Conservation (phyloP, 1,140 invertebrate species). For the Neodiprion virginianus region DNA sequence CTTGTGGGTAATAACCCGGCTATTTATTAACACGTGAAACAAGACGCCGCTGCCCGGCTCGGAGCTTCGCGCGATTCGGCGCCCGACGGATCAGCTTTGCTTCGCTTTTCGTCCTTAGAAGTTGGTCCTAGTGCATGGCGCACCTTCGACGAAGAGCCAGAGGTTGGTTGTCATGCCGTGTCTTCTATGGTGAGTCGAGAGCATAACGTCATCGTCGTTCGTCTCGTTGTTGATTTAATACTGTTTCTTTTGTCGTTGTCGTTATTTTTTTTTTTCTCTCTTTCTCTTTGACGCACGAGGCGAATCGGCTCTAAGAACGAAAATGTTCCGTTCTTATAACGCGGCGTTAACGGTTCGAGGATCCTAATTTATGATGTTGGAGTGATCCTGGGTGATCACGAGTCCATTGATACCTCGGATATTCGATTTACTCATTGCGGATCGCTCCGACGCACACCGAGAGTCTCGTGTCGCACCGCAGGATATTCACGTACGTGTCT, state of each 20-base stretch:
- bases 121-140: too few species aligned
- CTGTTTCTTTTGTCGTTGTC: background rate
- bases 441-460: background rate
- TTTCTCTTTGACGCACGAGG: background rate
- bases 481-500: slow-evolving; percentile 24
- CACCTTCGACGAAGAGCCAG: too few species aligned
- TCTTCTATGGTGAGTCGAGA: background rate
- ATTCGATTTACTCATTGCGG: background rate
- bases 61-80: too few species aligned
- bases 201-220: background rate
- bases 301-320: background rate
- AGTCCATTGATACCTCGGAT: background rate
- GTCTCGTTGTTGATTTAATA: background rate
- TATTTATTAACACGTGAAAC: slow-evolving; percentile 60
- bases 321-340: background rate
- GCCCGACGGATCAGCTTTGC: too few species aligned
- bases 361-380: background rate
- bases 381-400: background rate
- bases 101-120: too few species aligned
- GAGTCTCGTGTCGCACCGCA: slow-evolving; percentile 20
- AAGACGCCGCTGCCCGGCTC: slow-evolving; percentile 35
- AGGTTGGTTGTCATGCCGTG: too few species aligned
- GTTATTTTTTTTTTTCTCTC: background rate
- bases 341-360: background rate
- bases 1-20: slow-evolving; percentile 55